These are phyloP conservation scores for Sarcophaga carnaria DNA, from an alignment of 2,888 invertebrate genomes.

Conservation along the genomic window DNA sequence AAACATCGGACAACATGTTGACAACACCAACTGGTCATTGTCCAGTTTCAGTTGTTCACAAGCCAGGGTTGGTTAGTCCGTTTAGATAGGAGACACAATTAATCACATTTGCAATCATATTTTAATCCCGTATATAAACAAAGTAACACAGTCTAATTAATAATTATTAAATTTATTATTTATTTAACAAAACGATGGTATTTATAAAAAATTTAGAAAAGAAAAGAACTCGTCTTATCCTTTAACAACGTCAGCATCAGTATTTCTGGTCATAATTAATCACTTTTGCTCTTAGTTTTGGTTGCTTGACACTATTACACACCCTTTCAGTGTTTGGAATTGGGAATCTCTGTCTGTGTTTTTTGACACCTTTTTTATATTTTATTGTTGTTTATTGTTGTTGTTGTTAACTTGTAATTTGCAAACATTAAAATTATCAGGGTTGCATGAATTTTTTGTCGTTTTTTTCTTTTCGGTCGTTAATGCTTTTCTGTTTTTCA, in stretches of 20 bases:
- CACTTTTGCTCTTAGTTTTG: neutral
- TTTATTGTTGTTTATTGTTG: neutral
- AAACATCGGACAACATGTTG: slow-evolving; percentile 25
- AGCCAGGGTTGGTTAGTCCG: neutral
- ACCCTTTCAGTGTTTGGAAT: neutral
- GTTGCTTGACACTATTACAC: neutral
- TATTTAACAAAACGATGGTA: neutral
- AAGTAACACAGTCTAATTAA: neutral
- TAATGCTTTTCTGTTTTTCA: neutral
- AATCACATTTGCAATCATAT: slow-evolving; percentile 37
- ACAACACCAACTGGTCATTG: slow-evolving; percentile 40
- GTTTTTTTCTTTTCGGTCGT: neutral
- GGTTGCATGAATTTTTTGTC: slow-evolving; percentile 18
- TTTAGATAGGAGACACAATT: neutral
- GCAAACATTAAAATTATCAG: slow-evolving; percentile 47
- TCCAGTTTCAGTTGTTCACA: neutral
- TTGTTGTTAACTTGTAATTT: slow-evolving; percentile 40
- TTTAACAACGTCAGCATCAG: no score
- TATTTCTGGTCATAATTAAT: no score
- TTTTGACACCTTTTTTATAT: slow-evolving; percentile 7
- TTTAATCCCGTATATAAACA: slow-evolving; percentile 36
- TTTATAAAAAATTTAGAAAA: neutral
- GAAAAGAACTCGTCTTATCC: no score
- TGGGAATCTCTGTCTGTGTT: neutral
- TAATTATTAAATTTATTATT: slow-evolving; percentile 10